A percentile compares a stretch with the other conserved stretches of the same genome.
phyloP scores from a whole-genome alignment of 30 jellyfish, hydroid and myxozoan genomes.

The Aurelia aurita region DNA sequence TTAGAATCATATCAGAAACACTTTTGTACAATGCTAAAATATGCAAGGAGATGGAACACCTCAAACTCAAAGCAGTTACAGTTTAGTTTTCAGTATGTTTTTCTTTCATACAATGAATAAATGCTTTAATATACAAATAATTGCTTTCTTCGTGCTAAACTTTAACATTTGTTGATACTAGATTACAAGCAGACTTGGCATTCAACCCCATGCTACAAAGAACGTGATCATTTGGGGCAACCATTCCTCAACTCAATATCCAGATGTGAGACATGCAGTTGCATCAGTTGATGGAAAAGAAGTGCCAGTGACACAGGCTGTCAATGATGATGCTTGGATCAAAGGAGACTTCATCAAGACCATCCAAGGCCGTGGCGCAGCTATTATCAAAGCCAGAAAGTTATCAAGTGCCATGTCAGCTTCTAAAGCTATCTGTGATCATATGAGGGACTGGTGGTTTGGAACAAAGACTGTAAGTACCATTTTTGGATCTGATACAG shows the following conservation, averaged over 20 bases:
- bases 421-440: constrained; percentile 98
- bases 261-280: constrained; percentile 97
- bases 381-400: constrained; percentile 97
- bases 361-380: constrained; percentile 97
- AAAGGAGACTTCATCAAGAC: constrained; percentile 95
- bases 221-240: constrained; percentile 99
- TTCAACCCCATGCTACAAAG: constrained; percentile 80
- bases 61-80: no score
- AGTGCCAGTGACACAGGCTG: constrained; percentile 79
- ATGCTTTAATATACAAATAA: background rate
- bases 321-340: constrained; percentile 96
- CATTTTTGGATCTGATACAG: no score
- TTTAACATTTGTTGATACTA: background rate
- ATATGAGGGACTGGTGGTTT: constrained; percentile 97
- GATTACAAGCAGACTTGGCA: constrained; percentile 87
- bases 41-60: no score
- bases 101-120: background rate
- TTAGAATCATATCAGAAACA: no score
- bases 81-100: no score
- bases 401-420: constrained; percentile 99
- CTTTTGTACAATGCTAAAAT: no score
- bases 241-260: constrained; percentile 98
- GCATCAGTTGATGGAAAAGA: constrained; percentile 78
- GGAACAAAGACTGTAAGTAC: constrained; percentile 89
- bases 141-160: background rate